A percentile compares a stretch with the other conserved stretches of the same genome.
These are phyloP conservation scores for Aurelia coerulea DNA, from an alignment of 30 jellyfish, hydroid and myxozoan species.

Conservation along the genomic window DNA sequence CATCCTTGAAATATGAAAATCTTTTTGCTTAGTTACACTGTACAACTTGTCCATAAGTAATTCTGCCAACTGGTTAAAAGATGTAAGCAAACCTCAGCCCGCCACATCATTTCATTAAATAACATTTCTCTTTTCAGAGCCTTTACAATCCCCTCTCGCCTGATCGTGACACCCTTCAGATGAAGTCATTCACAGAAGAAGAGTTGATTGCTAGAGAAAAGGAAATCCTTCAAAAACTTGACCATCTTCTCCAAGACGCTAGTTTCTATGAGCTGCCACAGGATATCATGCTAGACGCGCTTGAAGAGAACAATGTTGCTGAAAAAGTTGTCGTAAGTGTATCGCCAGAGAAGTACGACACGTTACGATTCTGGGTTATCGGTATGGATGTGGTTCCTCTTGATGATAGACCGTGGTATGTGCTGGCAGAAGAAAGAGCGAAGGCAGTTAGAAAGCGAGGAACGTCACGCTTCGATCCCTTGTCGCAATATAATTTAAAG, in stretches of 20 bases:
- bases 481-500: conserved; percentile 9
- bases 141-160: conserved; percentile 73
- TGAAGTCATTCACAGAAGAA: conserved; percentile 48
- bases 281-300: conserved; percentile 67
- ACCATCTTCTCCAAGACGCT: conserved; percentile 45
- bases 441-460: conserved; percentile 1
- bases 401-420: conserved; percentile 79
- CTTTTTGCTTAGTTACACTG: too few species aligned
- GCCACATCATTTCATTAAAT: too few species aligned
- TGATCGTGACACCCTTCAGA: conserved; percentile 79
- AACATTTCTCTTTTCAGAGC: conserved; percentile 41
- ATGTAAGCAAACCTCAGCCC: too few species aligned
- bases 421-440: conserved; percentile 74
- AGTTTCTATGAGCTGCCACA: conserved; percentile 68
- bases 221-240: conserved; percentile 7
- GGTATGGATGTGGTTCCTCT: conserved; percentile 85
- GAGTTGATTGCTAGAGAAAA: conserved; percentile 52
- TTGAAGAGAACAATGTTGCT: conserved; percentile 65
- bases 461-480: conserved; percentile 47
- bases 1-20: too few species aligned
- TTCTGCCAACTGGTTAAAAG: too few species aligned
- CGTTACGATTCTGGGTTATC: conserved; percentile 70
- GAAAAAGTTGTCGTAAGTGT: conserved; percentile 58
- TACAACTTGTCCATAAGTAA: too few species aligned
- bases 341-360: conserved; percentile 60